Evolutionary conservation across 2,113 vertebrate genomes (phyloP).

Genomic region (Coptodon bakossiorum): DNA sequence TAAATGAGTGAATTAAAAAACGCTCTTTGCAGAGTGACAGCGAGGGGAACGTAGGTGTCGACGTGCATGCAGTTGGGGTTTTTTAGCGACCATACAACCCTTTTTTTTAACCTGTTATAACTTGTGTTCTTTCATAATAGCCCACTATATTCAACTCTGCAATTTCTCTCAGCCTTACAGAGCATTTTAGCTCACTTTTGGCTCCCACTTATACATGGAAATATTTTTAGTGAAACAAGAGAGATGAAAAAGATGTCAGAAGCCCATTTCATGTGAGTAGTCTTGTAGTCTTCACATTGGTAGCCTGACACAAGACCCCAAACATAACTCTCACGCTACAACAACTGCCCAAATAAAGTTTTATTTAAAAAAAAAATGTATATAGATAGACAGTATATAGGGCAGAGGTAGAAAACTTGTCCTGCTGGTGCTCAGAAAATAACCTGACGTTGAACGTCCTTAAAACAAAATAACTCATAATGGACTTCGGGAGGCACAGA

Average conservation of each 20-base stretch:
- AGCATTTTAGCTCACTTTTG: background rate
- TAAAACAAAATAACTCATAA: background rate
- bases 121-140: background rate
- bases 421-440: background rate
- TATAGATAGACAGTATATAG: background rate
- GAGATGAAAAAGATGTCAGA: background rate
- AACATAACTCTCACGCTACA: background rate
- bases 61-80: background rate
- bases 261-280: background rate
- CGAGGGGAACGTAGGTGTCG: background rate
- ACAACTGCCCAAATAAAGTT: background rate
- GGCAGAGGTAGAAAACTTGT: background rate
- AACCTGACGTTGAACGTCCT: background rate
- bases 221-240: background rate
- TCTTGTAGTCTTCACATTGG: background rate
- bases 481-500: background rate
- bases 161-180: background rate
- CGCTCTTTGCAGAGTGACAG: background rate
- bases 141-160: background rate
- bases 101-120: background rate
- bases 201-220: background rate
- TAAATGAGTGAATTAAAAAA: background rate
- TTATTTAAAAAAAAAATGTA: rapidly evolving
- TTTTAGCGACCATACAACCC: background rate
- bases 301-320: background rate